phyloP scores from a whole-genome alignment of 1,140 invertebrate species.

The Wiebesia pumilae region DNA sequence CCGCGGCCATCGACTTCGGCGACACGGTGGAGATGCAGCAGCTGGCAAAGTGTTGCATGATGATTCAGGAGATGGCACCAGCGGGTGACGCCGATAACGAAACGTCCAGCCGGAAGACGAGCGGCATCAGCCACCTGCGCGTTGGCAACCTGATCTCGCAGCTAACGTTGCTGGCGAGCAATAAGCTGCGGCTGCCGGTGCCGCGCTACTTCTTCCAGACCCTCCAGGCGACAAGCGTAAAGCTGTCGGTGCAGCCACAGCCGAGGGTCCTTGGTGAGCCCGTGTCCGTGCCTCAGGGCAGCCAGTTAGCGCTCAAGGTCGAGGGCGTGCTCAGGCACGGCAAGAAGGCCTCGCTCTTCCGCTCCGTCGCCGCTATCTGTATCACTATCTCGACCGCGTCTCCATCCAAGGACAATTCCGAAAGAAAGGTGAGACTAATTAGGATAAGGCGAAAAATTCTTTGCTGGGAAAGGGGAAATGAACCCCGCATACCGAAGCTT shows the following conservation, averaged over 20 bases:
- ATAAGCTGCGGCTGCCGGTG: conserved; percentile 79
- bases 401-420: conserved; percentile 73
- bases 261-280: conserved; percentile 85
- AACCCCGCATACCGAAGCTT: too few species aligned
- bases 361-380: conserved; percentile 83
- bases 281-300: conserved; percentile 84
- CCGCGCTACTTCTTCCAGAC: conserved; percentile 93
- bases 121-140: conserved; percentile 68
- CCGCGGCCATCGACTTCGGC: conserved; percentile 73
- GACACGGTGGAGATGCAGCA: conserved; percentile 75
- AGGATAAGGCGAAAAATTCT: too few species aligned
- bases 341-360: conserved; percentile 79
- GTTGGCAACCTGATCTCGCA: conserved; percentile 69
- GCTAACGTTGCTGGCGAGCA: conserved; percentile 80
- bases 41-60: conserved; percentile 73
- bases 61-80: conserved; percentile 75
- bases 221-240: conserved; percentile 86
- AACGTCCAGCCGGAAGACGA: conserved; percentile 61
- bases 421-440: conserved; percentile 68
- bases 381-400: conserved; percentile 82
- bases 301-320: conserved; percentile 88
- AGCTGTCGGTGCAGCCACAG: conserved; percentile 89
- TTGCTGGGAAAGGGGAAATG: not conserved
- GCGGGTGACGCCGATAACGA: conserved; percentile 67
- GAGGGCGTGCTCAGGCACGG: conserved; percentile 90